phyloP scores from a whole-genome alignment of 1,140 invertebrate genomes.

The Vanessa tameamea region DNA sequence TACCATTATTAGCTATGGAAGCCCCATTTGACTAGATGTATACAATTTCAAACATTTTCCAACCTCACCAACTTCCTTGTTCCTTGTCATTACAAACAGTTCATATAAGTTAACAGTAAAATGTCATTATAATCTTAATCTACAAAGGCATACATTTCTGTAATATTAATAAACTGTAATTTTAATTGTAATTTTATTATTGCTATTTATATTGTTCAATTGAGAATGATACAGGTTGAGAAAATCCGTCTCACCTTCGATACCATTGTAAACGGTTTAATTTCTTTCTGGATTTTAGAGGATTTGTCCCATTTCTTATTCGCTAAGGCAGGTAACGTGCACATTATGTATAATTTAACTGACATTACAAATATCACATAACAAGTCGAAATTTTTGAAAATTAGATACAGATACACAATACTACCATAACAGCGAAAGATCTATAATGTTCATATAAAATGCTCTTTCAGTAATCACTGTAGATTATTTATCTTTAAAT shows the following conservation, averaged over 20 bases:
- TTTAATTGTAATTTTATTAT: neutral
- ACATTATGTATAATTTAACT: neutral
- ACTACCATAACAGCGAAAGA: conserved; percentile 6
- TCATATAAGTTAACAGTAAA: neutral
- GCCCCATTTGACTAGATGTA: conserved; percentile 37
- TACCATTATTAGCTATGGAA: conserved; percentile 41
- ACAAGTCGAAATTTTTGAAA: conserved; percentile 3
- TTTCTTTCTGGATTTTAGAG: conserved; percentile 8
- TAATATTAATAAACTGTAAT: conserved; percentile 20
- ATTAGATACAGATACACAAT: neutral
- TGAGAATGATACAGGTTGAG: neutral
- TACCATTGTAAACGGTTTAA: neutral
- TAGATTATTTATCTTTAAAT: conserved; percentile 16
- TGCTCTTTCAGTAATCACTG: neutral
- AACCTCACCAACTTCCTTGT: neutral
- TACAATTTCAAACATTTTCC: conserved; percentile 31
- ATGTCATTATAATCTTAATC: conserved; percentile 22
- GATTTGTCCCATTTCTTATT: conserved; percentile 53
- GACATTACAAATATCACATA: conserved; percentile 12
- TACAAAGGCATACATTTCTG: conserved; percentile 22
- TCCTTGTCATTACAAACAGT: neutral
- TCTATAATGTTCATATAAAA: conserved; percentile 1
- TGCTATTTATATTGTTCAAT: neutral
- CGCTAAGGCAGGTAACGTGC: conserved; percentile 6
- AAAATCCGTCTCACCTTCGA: neutral